These are phyloP conservation scores for Parus major DNA, from an alignment of 2,113 vertebrate genomes.

Conservation along the genomic window DNA sequence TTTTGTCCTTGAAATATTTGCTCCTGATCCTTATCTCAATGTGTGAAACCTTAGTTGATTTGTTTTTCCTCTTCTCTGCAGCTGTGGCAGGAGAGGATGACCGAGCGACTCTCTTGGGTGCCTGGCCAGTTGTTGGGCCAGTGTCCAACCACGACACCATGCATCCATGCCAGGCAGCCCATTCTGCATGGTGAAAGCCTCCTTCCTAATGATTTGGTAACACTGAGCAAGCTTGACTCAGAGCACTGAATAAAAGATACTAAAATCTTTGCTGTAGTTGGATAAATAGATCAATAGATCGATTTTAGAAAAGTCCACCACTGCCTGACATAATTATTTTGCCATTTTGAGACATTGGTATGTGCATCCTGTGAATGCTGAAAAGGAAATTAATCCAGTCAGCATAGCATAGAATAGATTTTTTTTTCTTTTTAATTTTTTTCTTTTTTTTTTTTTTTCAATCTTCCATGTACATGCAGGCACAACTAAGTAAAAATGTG, in stretches of 20 bases:
- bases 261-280: background rate
- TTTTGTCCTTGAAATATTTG: background rate
- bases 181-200: background rate
- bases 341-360: background rate
- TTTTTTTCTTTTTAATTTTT: background rate
- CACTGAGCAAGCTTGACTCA: background rate
- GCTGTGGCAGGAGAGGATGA: background rate
- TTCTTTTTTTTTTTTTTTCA: background rate
- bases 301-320: background rate
- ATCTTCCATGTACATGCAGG: background rate
- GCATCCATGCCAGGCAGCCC: background rate
- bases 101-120: rapidly evolving
- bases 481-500: background rate
- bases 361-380: background rate
- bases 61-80: background rate
- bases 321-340: background rate
- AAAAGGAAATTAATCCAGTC: background rate
- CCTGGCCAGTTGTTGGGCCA: background rate
- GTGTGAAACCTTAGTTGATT: background rate
- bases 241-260: background rate
- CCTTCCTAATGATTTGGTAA: background rate
- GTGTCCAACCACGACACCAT: background rate
- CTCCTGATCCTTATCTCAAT: background rate
- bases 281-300: background rate
- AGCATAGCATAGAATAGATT: background rate